phyloP scores from a whole-genome alignment of 2,888 invertebrate genomes.

The Drosophila antonietae region DNA sequence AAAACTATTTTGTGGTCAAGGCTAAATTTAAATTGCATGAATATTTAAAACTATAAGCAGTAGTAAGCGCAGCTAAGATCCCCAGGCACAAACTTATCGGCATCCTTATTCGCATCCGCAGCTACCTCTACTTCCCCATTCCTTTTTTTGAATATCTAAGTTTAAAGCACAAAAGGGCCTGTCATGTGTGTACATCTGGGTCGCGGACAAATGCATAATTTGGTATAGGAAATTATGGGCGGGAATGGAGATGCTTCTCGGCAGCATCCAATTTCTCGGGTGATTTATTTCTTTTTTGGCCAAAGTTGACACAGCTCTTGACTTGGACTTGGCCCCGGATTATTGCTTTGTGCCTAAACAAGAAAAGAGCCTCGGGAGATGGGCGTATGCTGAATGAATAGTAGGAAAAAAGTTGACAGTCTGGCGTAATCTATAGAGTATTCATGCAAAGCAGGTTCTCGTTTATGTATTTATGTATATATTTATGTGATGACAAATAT shows the following conservation, averaged over 20 bases:
- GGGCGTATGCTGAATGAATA: slow-evolving; percentile 24
- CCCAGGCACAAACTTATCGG: not conserved
- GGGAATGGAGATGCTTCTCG: slow-evolving; percentile 19
- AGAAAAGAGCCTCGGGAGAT: slow-evolving; percentile 12
- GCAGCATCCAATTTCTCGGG: slow-evolving; percentile 42
- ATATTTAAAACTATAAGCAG: slow-evolving; percentile 21
- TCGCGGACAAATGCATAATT: slow-evolving; percentile 68
- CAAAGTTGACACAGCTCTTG: slow-evolving; percentile 73
- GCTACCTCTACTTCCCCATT: slow-evolving; percentile 4
- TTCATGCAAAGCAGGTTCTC: slow-evolving; percentile 63
- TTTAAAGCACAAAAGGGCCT: slow-evolving; percentile 37
- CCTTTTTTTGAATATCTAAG: slow-evolving; percentile 20
- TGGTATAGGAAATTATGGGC: slow-evolving; percentile 57
- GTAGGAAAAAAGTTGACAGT: slow-evolving; percentile 49
- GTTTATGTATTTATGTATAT: slow-evolving; percentile 35
- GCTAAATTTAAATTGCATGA: slow-evolving; percentile 35
- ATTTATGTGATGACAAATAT: slow-evolving; percentile 32
- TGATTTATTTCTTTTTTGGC: slow-evolving; percentile 73
- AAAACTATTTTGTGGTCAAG: slow-evolving; percentile 43
- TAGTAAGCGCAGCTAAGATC: slow-evolving; percentile 7
- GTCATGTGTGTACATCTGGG: slow-evolving; percentile 26
- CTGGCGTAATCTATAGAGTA: slow-evolving; percentile 61
- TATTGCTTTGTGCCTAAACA: slow-evolving; percentile 49
- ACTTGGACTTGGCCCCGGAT: slow-evolving; percentile 54
- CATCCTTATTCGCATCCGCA: slow-evolving; percentile 4